Conservation (phyloP, 2,113 vertebrate species). For the Macquaria ambigua region DNA sequence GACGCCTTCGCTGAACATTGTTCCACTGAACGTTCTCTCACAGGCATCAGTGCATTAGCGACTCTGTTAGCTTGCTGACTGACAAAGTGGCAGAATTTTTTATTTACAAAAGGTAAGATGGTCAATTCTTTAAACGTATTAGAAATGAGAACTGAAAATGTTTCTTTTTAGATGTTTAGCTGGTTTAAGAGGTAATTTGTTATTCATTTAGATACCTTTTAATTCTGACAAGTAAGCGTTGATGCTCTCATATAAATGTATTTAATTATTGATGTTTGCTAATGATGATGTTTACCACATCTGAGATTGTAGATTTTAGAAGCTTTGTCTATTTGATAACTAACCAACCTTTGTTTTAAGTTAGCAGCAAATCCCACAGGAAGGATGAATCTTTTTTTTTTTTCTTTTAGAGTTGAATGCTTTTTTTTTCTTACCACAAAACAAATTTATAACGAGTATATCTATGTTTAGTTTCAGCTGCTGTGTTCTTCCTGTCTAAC, state of each 20-base stretch:
- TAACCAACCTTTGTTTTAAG: neutral
- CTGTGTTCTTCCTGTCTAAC: neutral
- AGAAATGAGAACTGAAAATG: neutral
- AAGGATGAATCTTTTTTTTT: neutral
- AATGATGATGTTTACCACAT: neutral
- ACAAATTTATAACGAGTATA: rapidly evolving
- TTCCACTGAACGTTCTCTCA: conserved; percentile 44
- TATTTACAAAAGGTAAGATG: conserved; percentile 39
- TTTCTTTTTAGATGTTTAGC: neutral
- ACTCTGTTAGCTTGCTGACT: neutral
- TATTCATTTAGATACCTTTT: neutral
- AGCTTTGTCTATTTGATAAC: neutral
- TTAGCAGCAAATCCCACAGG: neutral
- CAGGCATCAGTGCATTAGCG: neutral
- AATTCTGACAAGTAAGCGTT: neutral
- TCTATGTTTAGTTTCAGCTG: conserved; percentile 22
- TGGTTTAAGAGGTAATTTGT: neutral
- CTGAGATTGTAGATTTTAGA: neutral
- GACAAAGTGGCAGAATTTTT: neutral
- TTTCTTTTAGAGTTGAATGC: neutral
- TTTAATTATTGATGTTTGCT: neutral
- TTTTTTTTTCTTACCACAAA: neutral
- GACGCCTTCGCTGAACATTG: conserved; percentile 24
- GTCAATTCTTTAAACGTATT: neutral
- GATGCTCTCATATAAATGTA: neutral